Conservation (phyloP, 1,140 invertebrate species). For the Drosophila aff. region DNA sequence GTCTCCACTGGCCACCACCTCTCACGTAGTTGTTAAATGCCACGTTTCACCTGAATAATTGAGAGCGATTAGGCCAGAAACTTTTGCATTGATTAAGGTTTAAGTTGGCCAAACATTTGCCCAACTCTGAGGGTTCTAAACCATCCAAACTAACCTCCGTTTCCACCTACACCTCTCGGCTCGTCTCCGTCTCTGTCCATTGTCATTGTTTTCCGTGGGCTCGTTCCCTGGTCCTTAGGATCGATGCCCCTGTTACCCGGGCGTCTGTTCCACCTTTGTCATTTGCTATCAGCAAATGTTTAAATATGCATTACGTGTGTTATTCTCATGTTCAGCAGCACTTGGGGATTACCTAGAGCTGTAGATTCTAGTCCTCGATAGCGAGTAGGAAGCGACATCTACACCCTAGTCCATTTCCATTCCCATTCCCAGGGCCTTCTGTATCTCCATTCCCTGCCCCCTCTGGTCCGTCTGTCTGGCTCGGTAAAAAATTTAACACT, state of each 20-base stretch:
- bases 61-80: constrained; percentile 84
- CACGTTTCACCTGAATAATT: constrained; percentile 85
- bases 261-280: constrained; percentile 64
- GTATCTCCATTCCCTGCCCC: not conserved
- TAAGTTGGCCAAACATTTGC: constrained; percentile 82
- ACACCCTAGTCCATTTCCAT: constrained; percentile 7
- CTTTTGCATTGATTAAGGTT: constrained; percentile 84
- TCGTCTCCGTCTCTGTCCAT: not conserved
- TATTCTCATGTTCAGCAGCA: constrained; percentile 80
- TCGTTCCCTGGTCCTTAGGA: constrained; percentile 9
- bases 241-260: constrained; percentile 8
- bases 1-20: constrained; percentile 42
- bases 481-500: constrained; percentile 67
- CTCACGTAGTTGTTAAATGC: constrained; percentile 84
- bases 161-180: not conserved
- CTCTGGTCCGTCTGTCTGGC: constrained; percentile 3
- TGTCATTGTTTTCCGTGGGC: constrained; percentile 62
- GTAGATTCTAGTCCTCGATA: constrained; percentile 42
- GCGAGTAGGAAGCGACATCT: constrained; percentile 20
- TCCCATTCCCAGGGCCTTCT: not conserved
- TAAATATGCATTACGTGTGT: constrained; percentile 84
- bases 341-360: constrained; percentile 75
- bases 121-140: constrained; percentile 31
- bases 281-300: constrained; percentile 84
- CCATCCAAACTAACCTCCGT: constrained; percentile 23